These are phyloP conservation scores for Hipparchia semele DNA, from an alignment of 2,888 invertebrate genomes.

Conservation along the genomic window DNA sequence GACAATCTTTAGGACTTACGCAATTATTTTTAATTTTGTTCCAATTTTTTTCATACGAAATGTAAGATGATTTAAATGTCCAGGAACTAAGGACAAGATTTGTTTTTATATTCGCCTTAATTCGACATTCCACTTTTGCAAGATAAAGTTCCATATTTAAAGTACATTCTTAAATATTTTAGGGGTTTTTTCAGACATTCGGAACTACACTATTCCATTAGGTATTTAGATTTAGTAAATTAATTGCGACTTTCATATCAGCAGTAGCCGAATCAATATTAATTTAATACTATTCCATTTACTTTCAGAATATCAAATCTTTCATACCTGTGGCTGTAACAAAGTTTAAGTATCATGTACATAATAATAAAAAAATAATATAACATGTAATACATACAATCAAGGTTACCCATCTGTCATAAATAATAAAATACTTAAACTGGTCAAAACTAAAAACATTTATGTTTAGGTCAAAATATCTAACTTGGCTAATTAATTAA, in stretches of 20 bases:
- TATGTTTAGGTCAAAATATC: background rate
- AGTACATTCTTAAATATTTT: constrained; percentile 1
- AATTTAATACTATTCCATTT: background rate
- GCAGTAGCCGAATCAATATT: background rate
- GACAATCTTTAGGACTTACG: no score
- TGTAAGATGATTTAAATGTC: no score
- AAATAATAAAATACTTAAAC: background rate
- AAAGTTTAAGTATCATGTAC: background rate
- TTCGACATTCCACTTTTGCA: constrained; percentile 3
- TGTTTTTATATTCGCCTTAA: background rate
- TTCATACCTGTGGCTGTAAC: background rate
- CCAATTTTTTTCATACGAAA: no score
- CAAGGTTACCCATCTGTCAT: background rate
- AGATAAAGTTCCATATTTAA: background rate
- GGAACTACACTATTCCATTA: constrained; percentile 5
- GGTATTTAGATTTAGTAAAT: constrained; percentile 7
- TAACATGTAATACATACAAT: background rate
- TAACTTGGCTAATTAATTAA: no score
- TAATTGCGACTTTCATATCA: background rate
- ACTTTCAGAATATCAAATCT: background rate
- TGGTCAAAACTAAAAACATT: background rate
- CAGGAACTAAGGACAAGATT: no score
- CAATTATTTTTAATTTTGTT: no score
- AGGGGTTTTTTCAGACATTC: background rate
- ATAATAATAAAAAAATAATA: background rate